These are phyloP conservation scores for Chromobotia macracanthus DNA, from an alignment of 2,797 vertebrate species.

Conservation along the genomic window DNA sequence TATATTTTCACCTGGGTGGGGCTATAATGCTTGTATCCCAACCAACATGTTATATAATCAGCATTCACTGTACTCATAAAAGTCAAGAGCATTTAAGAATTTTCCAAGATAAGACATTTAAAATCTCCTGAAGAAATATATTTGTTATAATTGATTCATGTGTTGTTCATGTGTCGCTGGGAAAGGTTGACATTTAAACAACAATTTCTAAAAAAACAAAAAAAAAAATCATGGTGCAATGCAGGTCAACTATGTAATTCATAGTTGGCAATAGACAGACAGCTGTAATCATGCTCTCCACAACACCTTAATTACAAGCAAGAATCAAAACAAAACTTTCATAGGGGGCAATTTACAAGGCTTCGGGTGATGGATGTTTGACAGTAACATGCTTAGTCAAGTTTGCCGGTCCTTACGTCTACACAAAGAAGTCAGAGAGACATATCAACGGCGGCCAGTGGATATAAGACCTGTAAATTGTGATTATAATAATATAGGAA, in stretches of 20 bases:
- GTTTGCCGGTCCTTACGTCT: slow-evolving; percentile 66
- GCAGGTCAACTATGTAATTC: slow-evolving; percentile 38
- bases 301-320: slow-evolving; percentile 56
- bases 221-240: neutral
- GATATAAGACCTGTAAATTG: slow-evolving; percentile 55
- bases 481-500: neutral
- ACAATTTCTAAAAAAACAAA: neutral
- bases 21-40: slow-evolving; percentile 57
- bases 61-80: no score
- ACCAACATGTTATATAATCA: slow-evolving; percentile 59
- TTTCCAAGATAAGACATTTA: slow-evolving; percentile 60
- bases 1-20: slow-evolving; percentile 67
- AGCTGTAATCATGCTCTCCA: slow-evolving; percentile 48
- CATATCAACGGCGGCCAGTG: slow-evolving; percentile 37
- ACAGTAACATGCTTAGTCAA: slow-evolving; percentile 71
- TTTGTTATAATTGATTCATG: neutral
- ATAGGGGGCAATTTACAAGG: slow-evolving; percentile 57
- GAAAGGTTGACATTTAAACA: slow-evolving; percentile 17
- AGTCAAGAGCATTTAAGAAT: slow-evolving; percentile 37
- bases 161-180: neutral
- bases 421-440: slow-evolving; percentile 62
- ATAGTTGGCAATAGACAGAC: slow-evolving; percentile 34
- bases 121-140: no score
- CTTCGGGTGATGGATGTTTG: slow-evolving; percentile 59
- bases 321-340: slow-evolving; percentile 53